Percentiles rank a stretch among this genome's conserved stretches.
phyloP scores from a whole-genome alignment of 2,113 vertebrate genomes.

The Indri indri region DNA sequence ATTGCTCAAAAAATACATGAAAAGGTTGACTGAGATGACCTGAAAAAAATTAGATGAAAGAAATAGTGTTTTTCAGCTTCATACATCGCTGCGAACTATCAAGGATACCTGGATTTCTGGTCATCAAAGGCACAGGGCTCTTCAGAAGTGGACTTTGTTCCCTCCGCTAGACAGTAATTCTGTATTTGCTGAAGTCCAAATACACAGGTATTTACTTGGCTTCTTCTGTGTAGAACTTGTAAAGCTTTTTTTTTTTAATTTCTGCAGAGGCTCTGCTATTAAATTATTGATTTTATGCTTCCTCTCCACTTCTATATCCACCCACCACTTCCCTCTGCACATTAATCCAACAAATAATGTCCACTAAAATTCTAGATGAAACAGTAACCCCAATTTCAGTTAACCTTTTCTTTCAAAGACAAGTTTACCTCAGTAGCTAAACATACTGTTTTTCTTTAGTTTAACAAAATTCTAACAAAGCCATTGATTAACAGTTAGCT shows the following conservation, averaged over 20 bases:
- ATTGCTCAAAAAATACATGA: constrained; percentile 24
- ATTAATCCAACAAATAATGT: not conserved
- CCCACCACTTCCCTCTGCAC: not conserved
- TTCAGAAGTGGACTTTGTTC: not conserved
- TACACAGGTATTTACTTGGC: not conserved
- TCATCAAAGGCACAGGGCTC: not conserved
- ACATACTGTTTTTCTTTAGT: not conserved
- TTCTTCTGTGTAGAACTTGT: not conserved
- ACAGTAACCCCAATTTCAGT: not conserved
- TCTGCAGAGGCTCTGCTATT: not conserved
- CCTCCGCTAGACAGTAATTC: not conserved
- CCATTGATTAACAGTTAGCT: not conserved
- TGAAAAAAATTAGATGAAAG: constrained; percentile 53
- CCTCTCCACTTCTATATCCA: not conserved
- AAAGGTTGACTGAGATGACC: constrained; percentile 35
- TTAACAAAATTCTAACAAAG: constrained; percentile 16
- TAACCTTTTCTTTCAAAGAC: not conserved
- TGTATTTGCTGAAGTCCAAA: not conserved
- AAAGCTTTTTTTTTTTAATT: not conserved
- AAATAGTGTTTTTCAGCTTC: constrained; percentile 10
- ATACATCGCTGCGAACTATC: not conserved
- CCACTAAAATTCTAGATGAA: constrained; percentile 1
- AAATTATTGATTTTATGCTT: not conserved
- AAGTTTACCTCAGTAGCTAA: not conserved
- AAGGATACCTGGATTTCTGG: not conserved